These are phyloP conservation scores for Leptobrachium ailaonicum DNA, from an alignment of 2,113 vertebrate genomes.

Conservation along the genomic window DNA sequence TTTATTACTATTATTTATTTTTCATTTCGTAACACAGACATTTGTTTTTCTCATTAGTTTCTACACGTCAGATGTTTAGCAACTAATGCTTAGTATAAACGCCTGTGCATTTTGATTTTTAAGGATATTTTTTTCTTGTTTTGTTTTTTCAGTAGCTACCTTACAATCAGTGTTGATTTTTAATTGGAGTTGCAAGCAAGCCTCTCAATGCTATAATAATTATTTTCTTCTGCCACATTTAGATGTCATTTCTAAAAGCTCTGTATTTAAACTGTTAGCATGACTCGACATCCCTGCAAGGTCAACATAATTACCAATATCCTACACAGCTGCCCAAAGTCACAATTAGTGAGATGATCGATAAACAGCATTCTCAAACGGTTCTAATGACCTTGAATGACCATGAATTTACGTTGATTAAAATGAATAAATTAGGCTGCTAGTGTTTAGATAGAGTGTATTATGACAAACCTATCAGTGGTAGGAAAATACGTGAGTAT, in stretches of 20 bases:
- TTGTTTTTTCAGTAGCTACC: background rate
- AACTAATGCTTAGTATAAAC: no score
- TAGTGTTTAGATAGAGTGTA: background rate
- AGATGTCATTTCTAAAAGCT: conserved; percentile 34
- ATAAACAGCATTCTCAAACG: conserved; percentile 27
- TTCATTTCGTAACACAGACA: no score
- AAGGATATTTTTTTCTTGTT: no score
- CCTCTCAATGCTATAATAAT: conserved; percentile 9
- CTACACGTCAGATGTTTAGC: no score
- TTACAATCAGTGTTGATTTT: conserved; percentile 17
- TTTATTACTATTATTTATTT: no score
- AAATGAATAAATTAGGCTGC: conserved; percentile 13
- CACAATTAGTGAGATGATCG: conserved; percentile 44
- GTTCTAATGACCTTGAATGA: conserved; percentile 13
- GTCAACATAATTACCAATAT: conserved; percentile 39
- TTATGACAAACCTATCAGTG: no score
- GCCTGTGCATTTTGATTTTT: no score
- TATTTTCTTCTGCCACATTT: conserved; percentile 34
- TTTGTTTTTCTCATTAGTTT: no score
- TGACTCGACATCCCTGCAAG: conserved; percentile 27
- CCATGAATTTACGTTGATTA: conserved; percentile 23
- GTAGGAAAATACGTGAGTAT: no score
- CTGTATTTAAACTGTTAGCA: conserved; percentile 30
- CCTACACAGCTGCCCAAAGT: conserved; percentile 26
- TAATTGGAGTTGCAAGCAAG: conserved; percentile 15